Percentiles rank a stretch among this genome's conserved stretches.
phyloP scores from a whole-genome alignment of 2,113 vertebrate genomes.

The Syrrhaptes paradoxus region DNA sequence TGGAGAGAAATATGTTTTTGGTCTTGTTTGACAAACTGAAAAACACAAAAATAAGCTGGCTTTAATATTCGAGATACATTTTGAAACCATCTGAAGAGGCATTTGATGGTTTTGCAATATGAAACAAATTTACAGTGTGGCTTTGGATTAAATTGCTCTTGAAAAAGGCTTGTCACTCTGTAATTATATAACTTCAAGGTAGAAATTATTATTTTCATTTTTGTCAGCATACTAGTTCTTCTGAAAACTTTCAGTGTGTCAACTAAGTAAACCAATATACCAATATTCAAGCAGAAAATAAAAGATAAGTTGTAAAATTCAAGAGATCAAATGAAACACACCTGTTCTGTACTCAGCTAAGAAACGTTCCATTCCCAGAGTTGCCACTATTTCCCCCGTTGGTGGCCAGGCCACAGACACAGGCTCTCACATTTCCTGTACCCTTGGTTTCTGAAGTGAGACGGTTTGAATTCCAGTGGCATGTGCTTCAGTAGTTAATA shows the following conservation, averaged over 20 bases:
- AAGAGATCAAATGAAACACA: not conserved
- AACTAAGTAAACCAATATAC: not conserved
- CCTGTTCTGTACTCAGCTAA: not conserved
- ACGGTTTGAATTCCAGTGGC: accelerated
- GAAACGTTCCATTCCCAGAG: not conserved
- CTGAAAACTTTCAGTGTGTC: not conserved
- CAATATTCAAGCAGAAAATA: not conserved
- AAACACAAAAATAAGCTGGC: not conserved
- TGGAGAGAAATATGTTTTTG: not conserved
- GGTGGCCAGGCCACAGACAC: not conserved
- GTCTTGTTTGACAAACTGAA: not conserved
- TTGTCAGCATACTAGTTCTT: not conserved
- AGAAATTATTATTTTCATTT: not conserved
- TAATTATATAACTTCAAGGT: not conserved
- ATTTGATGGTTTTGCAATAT: not conserved
- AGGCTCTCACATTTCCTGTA: not conserved
- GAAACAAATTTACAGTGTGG: not conserved
- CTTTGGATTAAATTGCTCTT: not conserved
- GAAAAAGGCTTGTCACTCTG: not conserved
- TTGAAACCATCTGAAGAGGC: not conserved
- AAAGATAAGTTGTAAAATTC: not conserved
- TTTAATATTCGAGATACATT: not conserved
- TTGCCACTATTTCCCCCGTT: not conserved
- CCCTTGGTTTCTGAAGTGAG: not conserved
- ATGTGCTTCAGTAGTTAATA: not conserved